Evolutionary conservation across 2,888 invertebrate genomes (phyloP), one percentile per base, ranked within the genome.

Genomic region (Rhamnusium bicolor): DNA sequence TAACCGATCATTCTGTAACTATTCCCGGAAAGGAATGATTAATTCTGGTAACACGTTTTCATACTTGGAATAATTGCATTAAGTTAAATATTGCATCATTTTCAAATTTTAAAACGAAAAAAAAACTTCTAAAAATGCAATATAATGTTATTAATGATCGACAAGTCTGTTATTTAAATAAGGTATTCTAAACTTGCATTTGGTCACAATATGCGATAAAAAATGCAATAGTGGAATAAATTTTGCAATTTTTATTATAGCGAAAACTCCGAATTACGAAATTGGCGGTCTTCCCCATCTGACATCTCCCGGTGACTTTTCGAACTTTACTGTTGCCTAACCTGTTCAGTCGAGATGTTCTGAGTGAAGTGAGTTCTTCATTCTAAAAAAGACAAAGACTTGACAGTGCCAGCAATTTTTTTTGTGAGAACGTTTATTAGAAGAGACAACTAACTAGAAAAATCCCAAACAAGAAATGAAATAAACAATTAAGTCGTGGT

Each of bases 371-470:
- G 65, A 65, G 53, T 65, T 65, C 65, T 65, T 65, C 32, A n/a
- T n/a, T 53, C 53, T 65, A 67, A 67, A 67, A 61, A 67, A 56
- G 67, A 67, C 67, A 67, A 67, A 56, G 67, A 67, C 67, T 56
- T 67, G 54, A 56, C 56, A 67, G 67, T 67, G 67, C 24, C 56
- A 67, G 19, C 40, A 24, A 61, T 46, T 67, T 67, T 53, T n/a
- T 67, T 67, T 56, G 12, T 32, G n/a, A 53, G 56, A 56, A 46
- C 27, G 10, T 67, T 65, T 65, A 65, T 51, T 29, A 19, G 24
- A 67, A 10, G 32, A n/a, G 10, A 46, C 27, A 27, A 24, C 21
- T 27, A 65, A 3, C 19, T 12, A n/a, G 32, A n/a, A n/a, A 18
- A 27, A 1, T 24, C 8, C 24, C 18, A 21, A 24, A 5, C 6